Conservation (phyloP, 30 jellyfish, hydroid and myxozoan genomes). For the Clytia hemisphaerica region DNA sequence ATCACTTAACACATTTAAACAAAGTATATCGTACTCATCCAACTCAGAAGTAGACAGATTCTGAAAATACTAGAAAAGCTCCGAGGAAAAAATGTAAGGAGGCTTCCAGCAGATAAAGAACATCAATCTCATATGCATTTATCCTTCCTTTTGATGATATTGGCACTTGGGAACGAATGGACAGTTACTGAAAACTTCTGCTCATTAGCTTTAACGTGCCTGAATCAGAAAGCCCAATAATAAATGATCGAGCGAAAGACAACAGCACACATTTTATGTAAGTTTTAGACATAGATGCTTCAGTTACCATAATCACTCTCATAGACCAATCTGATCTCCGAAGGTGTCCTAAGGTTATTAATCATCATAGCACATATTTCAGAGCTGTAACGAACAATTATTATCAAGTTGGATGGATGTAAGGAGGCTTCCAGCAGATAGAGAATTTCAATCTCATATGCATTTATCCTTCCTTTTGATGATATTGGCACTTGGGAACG, state of each 20-base stretch:
- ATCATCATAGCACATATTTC: constrained; percentile 15
- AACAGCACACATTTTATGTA: neutral
- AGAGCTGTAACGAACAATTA: neutral
- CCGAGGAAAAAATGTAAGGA: neutral
- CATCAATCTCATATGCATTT: neutral
- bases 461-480: constrained; percentile 14
- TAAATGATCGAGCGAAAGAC: neutral
- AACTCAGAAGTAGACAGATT: too few relatives aligned
- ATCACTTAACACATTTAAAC: constrained; percentile 5
- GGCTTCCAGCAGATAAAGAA: constrained; percentile 11
- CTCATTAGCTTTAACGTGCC: constrained; percentile 20
- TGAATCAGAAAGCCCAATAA: neutral
- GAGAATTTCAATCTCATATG: neutral
- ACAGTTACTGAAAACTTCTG: neutral
- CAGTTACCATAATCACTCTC: constrained; percentile 6
- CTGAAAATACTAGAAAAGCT: too few relatives aligned
- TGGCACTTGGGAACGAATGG: constrained; percentile 32
- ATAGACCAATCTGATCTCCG: neutral
- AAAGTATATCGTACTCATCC: too few relatives aligned
- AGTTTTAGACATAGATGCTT: neutral
- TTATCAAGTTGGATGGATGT: neutral
- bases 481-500: constrained; percentile 45
- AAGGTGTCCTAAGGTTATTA: constrained; percentile 42
- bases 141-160: constrained; percentile 12
- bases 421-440: constrained; percentile 34